Evolutionary conservation across 2,888 invertebrate species (phyloP).

Genomic region (Helicoverpa assulta): DNA sequence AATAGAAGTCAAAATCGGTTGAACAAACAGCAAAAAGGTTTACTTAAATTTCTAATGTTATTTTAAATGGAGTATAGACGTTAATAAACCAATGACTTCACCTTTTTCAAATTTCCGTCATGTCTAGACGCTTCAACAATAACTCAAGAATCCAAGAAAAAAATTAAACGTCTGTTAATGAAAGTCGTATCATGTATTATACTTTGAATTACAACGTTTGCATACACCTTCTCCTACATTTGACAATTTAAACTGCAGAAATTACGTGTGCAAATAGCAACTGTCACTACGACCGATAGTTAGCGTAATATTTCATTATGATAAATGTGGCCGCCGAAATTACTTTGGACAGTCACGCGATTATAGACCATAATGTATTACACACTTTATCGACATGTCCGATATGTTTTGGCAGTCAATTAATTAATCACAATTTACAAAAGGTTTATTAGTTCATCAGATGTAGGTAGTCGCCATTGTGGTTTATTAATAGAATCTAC

Average conservation of each 20-base stretch:
- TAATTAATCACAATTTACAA: slow-evolving; percentile 44
- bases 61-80: too few species aligned
- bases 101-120: slow-evolving; percentile 12
- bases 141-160: not conserved
- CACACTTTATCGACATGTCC: slow-evolving; percentile 39
- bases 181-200: slow-evolving; percentile 28
- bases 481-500: slow-evolving; percentile 36
- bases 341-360: slow-evolving; percentile 56
- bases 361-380: slow-evolving; percentile 52
- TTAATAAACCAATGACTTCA: slow-evolving; percentile 20
- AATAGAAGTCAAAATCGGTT: too few species aligned
- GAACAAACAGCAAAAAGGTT: too few species aligned
- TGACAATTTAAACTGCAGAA: slow-evolving; percentile 42
- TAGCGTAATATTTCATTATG: slow-evolving; percentile 62
- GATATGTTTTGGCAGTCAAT: slow-evolving; percentile 49
- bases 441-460: slow-evolving; percentile 39
- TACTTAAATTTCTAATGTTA: too few species aligned
- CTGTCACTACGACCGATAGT: slow-evolving; percentile 64
- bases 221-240: slow-evolving; percentile 33
- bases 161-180: slow-evolving; percentile 1
- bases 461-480: slow-evolving; percentile 30
- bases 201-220: slow-evolving; percentile 27
- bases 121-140: slow-evolving; percentile 24
- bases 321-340: slow-evolving; percentile 47
- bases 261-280: slow-evolving; percentile 59